Base-by-base conservation (phyloP, 2,888 invertebrate species). In the Sarcophaga subvicina region DNA sequence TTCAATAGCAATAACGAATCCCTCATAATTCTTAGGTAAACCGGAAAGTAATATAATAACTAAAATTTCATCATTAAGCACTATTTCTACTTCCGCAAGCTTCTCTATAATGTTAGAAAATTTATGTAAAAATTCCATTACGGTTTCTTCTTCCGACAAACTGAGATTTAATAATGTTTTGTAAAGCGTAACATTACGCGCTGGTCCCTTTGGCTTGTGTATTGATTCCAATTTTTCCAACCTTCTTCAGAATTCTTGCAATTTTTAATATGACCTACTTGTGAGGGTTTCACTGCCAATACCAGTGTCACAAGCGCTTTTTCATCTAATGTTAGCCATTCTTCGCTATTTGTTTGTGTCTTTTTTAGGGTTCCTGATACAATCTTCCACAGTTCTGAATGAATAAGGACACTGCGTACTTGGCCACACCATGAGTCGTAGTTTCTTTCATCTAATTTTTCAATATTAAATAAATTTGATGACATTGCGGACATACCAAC, bases 261-360 rank as follows among this genome's bases (percentile, higher is more conserved):
- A 73, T 84, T 79, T 78, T 85, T 88, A 37, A 85, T 83, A 22
- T 83, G 81, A 47, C 73, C 49, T 37, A 86, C 69, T 70, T 86
- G 22, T 22, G 22, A 22, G 22, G 22, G 22, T 22, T 70, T 83
- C 82, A 11, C 82, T 76, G 20, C 77, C 17, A 84, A 79, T 47
- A 83, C 62, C 4, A 84, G 54, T 17, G 67, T 63, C 20, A 77
- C 79, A 27, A 79, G 77, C 22, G 80, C 86, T 75, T 83, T 86
- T 62, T 80, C 75, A 22, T 22, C 22, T 22, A 22, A 22, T 22
- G 22, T 22, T 22, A 22, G 22, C 22, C 22, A 22, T 22, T 22
- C 22, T 22, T 22, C 22, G 22, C 22, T 22, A 22, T 22, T 22
- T 22, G 22, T 22, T 22, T 22, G 22, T 22, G 22, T 22, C 22